These are phyloP conservation scores for Sciaenops ocellatus DNA, from an alignment of 2,797 vertebrate genomes.

Conservation along the genomic window DNA sequence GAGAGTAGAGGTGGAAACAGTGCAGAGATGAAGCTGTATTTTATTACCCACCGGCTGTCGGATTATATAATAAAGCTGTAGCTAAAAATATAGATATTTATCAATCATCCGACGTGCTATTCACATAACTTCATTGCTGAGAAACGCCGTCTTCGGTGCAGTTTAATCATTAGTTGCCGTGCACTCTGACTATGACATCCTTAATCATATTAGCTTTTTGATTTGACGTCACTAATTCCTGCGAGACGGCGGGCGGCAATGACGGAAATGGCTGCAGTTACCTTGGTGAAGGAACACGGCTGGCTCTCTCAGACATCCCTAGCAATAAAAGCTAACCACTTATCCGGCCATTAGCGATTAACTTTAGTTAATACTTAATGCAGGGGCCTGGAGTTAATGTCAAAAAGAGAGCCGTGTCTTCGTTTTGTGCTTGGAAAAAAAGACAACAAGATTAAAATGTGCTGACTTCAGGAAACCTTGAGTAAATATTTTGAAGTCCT, in stretches of 20 bases:
- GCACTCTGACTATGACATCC: conserved; percentile 40
- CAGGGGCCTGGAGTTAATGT: background rate
- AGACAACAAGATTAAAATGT: background rate
- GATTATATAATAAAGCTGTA: conserved; percentile 1
- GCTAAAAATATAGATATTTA: conserved; percentile 10
- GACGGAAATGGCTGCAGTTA: conserved; percentile 63
- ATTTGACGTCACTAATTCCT: conserved; percentile 56
- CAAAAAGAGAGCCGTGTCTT: background rate
- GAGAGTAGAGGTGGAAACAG: background rate
- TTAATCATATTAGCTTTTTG: conserved; percentile 71
- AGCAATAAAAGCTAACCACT: conserved; percentile 74
- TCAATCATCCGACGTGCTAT: conserved; percentile 14
- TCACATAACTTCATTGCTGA: conserved; percentile 67
- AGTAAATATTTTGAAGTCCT: conserved; percentile 24
- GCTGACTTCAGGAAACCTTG: background rate
- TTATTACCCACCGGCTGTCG: background rate
- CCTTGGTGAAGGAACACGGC: conserved; percentile 71
- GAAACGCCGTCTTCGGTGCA: conserved; percentile 49
- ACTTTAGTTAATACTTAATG: conserved; percentile 70
- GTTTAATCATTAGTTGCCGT: conserved; percentile 66
- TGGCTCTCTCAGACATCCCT: conserved; percentile 48
- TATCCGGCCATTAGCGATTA: conserved; percentile 48
- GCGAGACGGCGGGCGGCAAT: background rate
- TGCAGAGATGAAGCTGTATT: background rate
- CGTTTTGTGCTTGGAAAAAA: background rate